Conservation (phyloP, 2,888 invertebrate genomes). For the Abscondita cerata region DNA sequence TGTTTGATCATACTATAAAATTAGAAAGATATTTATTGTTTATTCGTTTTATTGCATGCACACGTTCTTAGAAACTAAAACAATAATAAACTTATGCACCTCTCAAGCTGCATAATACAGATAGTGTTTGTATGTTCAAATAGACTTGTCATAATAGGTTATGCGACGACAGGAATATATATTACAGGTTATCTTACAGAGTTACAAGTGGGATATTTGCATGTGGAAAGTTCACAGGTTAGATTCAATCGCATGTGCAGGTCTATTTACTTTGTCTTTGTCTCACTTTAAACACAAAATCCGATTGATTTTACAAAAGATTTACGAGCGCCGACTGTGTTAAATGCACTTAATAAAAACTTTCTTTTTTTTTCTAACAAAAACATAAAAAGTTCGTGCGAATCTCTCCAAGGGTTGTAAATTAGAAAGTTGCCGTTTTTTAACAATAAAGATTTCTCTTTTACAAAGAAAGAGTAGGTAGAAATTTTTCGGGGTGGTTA, state of each 20-base stretch:
- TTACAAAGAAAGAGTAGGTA: neutral
- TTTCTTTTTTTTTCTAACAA: neutral
- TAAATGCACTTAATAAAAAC: neutral
- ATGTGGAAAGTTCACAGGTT: constrained; percentile 49
- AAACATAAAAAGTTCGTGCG: neutral
- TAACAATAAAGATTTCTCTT: neutral
- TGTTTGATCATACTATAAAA: constrained; percentile 3
- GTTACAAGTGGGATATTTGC: constrained; percentile 55
- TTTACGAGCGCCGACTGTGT: neutral
- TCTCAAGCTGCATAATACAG: constrained; percentile 33
- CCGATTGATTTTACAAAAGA: neutral
- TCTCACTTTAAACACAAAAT: constrained; percentile 39
- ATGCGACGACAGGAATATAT: constrained; percentile 49
- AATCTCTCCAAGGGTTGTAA: neutral
- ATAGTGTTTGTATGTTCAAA: constrained; percentile 44
- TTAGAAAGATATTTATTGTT: constrained; percentile 13
- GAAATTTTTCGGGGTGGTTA: too few relatives aligned
- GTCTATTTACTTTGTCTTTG: constrained; percentile 39
- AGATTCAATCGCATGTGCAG: constrained; percentile 34
- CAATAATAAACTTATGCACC: constrained; percentile 32
- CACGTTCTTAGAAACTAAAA: constrained; percentile 28
- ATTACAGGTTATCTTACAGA: constrained; percentile 52
- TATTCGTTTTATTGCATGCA: constrained; percentile 15
- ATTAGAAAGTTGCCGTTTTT: constrained; percentile 10
- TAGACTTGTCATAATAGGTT: constrained; percentile 56